Percentiles rank a stretch among this genome's conserved stretches.
Conservation (phyloP, 2,113 vertebrate species). For the Irena cyanogastra region DNA sequence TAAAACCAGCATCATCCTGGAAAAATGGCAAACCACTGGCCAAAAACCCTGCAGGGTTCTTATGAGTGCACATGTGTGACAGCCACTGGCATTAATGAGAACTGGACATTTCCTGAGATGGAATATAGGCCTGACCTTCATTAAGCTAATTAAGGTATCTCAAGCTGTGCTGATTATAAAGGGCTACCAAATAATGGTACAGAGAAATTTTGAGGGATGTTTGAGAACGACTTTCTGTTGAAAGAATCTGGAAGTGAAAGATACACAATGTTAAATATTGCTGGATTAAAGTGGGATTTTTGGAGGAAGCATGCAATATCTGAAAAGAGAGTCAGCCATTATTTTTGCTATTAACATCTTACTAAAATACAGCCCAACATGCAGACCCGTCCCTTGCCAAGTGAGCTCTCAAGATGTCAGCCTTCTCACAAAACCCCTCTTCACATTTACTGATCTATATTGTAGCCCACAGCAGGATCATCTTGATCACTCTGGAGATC, state of each 20-base stretch:
- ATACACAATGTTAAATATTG: not conserved
- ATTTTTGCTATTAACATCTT: slow-evolving; percentile 35
- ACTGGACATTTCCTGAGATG: not conserved
- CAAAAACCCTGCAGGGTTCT: not conserved
- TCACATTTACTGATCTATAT: not conserved
- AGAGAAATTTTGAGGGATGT: not conserved
- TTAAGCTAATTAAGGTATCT: slow-evolving; percentile 1
- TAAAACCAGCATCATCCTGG: not conserved
- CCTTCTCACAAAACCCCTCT: slow-evolving; percentile 7
- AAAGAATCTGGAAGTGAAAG: not conserved
- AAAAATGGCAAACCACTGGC: not conserved
- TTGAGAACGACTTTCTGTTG: slow-evolving; percentile 11
- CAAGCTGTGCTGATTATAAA: not conserved
- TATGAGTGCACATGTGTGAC: not conserved
- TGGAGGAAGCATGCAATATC: not conserved
- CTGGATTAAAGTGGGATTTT: slow-evolving; percentile 22
- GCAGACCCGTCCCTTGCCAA: not conserved
- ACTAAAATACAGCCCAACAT: slow-evolving; percentile 8
- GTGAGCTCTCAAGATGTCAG: not conserved
- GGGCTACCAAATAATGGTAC: not conserved
- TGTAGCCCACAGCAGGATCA: slow-evolving; percentile 32
- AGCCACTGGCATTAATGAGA: not conserved
- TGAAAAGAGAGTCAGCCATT: slow-evolving; percentile 24
- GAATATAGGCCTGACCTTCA: not conserved
- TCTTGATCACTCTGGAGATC: slow-evolving; percentile 28